Base-by-base conservation (phyloP, 2,888 invertebrate species). In the Ennomos erosarius region DNA sequence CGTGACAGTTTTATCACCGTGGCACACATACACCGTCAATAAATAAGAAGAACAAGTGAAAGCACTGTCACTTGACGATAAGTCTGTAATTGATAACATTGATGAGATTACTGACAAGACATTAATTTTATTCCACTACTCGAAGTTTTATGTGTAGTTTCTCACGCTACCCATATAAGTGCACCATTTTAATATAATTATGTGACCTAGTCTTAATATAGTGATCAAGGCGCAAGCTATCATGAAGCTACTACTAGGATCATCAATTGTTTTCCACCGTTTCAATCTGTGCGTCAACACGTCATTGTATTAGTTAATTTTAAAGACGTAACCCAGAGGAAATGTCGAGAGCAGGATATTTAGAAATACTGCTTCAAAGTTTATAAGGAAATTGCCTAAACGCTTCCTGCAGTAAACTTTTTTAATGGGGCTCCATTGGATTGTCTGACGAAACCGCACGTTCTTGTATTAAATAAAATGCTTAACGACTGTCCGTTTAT, bases 331-430 rank as follows among this genome's bases (percentile, higher is more conserved):
- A 57, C 54, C 42, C 51, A 68, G 64, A 73, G 65, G 69, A 70
- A 73, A 65, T 62, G 52, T 52, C 55, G 58, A 55, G 59, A 60
- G 60, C 81, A 81, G 80, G 80, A 81, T 81, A 77, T 83, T 77
- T 78, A 60, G 73, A 82, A 83, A 82, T 79, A 79, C 75, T 67
- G 69, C 66, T 70, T 43, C 69, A 70, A 67, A 74, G 70, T 67
- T 77, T 72, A 78, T 69, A 67, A 82, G 75, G 79, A 78, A 82
- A 79, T 76, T 73, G 77, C 71, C 68, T 71, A 76, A 81, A 75
- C 67, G 73, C 68, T 77, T 81, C 80, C 79, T 73, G 75, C 72
- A 64, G 62, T 75, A 73, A 70, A 72, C 70, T 62, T 65, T 59
- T 64, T 67, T 69, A 70, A 54, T 52, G 44, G 56, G 48, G 51